Percentiles rank a stretch among this genome's conserved stretches.
Conservation (phyloP, 2,888 invertebrate genomes). For the Ochropleura leucogaster region DNA sequence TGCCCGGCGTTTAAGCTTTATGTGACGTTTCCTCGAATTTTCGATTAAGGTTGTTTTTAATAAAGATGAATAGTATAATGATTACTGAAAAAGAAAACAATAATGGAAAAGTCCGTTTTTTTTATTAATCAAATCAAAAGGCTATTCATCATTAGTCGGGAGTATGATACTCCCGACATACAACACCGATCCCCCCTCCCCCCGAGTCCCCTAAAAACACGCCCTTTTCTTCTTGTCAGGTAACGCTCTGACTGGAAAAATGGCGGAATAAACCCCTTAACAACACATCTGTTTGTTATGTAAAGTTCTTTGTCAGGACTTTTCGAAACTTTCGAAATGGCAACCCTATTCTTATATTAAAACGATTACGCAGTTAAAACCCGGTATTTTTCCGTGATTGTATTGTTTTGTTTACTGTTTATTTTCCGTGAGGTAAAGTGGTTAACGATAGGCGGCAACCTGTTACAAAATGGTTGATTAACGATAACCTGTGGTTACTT, state of each 20-base stretch:
- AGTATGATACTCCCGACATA: too few species aligned
- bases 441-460: conserved; percentile 30
- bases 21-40: not conserved
- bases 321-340: not conserved
- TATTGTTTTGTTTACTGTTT: conserved; percentile 41
- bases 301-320: not conserved
- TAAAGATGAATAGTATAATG: not conserved
- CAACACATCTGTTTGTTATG: not conserved
- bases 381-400: conserved; percentile 45
- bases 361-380: conserved; percentile 17
- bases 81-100: not conserved
- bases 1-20: not conserved
- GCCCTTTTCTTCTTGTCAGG: not conserved
- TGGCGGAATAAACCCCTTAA: not conserved
- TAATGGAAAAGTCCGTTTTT: not conserved
- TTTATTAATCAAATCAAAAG: not conserved
- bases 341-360: conserved; percentile 5
- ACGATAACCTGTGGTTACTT: conserved; percentile 14
- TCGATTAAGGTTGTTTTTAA: not conserved
- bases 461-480: conserved; percentile 37
- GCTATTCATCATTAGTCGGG: not conserved
- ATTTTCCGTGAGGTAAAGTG: conserved; percentile 30
- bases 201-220: not conserved
- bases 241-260: not conserved
- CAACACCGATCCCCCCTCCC: not conserved